A percentile compares a stretch with the other conserved stretches of the same genome.
These are phyloP conservation scores for Eulemur albifrons DNA, from an alignment of 2,797 vertebrate genomes.

Conservation along the genomic window DNA sequence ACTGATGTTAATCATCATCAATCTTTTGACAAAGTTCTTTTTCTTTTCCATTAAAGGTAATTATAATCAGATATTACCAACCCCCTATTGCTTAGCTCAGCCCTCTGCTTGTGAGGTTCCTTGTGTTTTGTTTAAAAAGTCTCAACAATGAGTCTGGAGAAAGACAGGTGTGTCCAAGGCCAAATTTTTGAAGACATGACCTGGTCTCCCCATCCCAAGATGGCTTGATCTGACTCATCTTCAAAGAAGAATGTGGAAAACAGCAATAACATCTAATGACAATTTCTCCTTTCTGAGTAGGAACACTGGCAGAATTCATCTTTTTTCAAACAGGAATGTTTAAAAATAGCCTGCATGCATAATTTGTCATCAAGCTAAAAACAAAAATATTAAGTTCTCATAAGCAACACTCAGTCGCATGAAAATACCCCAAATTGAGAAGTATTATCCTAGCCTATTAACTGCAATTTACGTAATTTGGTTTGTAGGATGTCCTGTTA, in stretches of 20 bases:
- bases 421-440: background rate
- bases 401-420: background rate
- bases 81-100: background rate
- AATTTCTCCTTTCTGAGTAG: background rate
- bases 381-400: background rate
- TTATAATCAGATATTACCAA: background rate
- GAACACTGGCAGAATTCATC: background rate
- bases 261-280: background rate
- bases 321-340: background rate
- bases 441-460: background rate
- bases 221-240: background rate
- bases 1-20: background rate
- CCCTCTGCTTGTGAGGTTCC: background rate
- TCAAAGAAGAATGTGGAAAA: background rate
- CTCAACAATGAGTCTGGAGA: background rate
- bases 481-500: background rate
- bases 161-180: background rate
- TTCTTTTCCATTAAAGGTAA: background rate
- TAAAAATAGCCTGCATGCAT: background rate
- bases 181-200: background rate
- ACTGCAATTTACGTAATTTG: background rate
- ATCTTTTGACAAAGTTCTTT: background rate
- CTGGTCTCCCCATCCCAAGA: background rate
- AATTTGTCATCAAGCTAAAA: background rate
- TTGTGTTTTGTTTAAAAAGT: background rate